Evolutionary conservation across 2,888 invertebrate genomes (phyloP).

Genomic region (Trisateles emortualis): DNA sequence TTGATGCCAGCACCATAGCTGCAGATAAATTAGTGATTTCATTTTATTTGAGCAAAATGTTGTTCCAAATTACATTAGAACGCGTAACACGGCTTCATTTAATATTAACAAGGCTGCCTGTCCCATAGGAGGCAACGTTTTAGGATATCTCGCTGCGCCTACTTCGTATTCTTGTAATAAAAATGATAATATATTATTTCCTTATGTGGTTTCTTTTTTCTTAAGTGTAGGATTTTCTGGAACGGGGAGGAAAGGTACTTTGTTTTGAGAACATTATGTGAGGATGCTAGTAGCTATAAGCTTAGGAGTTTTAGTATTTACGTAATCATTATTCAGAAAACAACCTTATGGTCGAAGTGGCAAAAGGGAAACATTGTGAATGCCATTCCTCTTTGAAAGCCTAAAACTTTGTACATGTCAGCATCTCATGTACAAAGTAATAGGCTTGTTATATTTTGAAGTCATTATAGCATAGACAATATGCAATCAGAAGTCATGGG

Average conservation of each 20-base stretch:
- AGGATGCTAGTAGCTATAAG: not conserved
- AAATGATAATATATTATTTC: conserved; percentile 34
- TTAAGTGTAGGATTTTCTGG: conserved; percentile 21
- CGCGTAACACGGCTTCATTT: conserved; percentile 10
- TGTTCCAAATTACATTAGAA: conserved; percentile 8
- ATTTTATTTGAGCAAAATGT: conserved; percentile 7
- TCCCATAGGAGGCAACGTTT: conserved; percentile 25
- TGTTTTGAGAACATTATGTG: conserved; percentile 22
- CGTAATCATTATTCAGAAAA: not conserved
- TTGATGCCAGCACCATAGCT: too few relatives aligned
- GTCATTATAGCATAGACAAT: too few relatives aligned
- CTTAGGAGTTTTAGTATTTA: conserved; percentile 2
- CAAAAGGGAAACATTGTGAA: not conserved
- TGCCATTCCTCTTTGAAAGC: not conserved
- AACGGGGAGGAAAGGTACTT: conserved; percentile 14
- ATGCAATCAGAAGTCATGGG: too few relatives aligned
- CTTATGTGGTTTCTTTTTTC: conserved; percentile 19
- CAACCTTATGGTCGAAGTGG: not conserved
- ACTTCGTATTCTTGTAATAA: conserved; percentile 33
- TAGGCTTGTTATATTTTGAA: too few relatives aligned
- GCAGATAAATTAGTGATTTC: conserved; percentile 9
- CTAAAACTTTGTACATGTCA: too few relatives aligned
- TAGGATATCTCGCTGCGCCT: conserved; percentile 20
- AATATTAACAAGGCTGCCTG: conserved; percentile 20
- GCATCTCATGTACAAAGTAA: too few relatives aligned